Percentiles rank a stretch among this genome's conserved stretches.
Conservation (phyloP, 2,113 vertebrate species). For the Daubentonia madagascariensis region DNA sequence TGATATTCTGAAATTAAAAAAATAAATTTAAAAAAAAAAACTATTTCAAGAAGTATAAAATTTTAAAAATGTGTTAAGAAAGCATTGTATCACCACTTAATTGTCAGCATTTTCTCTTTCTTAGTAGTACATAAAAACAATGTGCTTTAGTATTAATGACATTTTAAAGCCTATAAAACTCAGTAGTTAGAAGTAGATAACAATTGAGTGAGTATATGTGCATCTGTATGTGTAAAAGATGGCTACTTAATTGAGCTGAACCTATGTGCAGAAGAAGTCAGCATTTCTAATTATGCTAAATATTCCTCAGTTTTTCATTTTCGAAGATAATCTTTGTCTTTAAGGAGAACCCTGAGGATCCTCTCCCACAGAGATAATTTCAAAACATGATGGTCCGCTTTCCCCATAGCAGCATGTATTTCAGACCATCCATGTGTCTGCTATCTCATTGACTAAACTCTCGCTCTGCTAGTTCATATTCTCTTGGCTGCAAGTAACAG, state of each 20-base stretch:
- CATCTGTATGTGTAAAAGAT: neutral
- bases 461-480: neutral
- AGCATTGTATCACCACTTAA: neutral
- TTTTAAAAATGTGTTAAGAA: neutral
- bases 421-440: neutral
- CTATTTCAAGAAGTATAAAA: neutral
- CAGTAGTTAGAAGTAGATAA: neutral
- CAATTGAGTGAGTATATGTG: neutral
- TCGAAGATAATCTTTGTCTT: conserved; percentile 9
- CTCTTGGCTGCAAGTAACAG: neutral
- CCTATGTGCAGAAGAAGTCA: neutral
- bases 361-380: neutral
- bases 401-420: neutral
- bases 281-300: neutral
- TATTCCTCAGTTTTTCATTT: neutral
- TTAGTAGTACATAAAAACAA: neutral
- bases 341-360: neutral
- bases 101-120: conserved; percentile 5
- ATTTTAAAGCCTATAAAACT: conserved; percentile 30
- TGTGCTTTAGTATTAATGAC: conserved; percentile 6
- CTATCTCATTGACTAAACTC: neutral
- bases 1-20: too few species aligned
- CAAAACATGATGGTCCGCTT: neutral
- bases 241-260: conserved; percentile 17
- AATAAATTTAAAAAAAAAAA: too few species aligned